Base-by-base conservation (phyloP, 2,888 invertebrate species). In the Pammene fasciana region DNA sequence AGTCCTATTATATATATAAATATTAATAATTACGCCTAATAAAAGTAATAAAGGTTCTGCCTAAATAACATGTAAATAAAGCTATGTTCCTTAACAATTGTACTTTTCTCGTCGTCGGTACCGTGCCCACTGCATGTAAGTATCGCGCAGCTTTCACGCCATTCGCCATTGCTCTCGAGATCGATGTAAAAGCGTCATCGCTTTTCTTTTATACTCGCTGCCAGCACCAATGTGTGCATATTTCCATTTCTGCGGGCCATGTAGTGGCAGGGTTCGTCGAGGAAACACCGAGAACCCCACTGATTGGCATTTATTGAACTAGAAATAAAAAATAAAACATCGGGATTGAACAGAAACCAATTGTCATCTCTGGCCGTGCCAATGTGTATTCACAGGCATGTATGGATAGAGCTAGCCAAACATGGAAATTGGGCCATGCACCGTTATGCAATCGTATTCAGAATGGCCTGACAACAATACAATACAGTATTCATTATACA, bases 221-320 rank as follows among this genome's bases (percentile, higher is more conserved):
- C 38, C 45, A 60, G 52, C 50, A 41, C 43, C 65, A 50, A 65
- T 59, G 59, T 65, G 55, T 54, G 60, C 60, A 65, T 65, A 70
- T 70, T 52, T 65, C 54, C 46, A 57, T 68, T 50, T 59, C 52
- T 45, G 38, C 48, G 48, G 45, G n/a, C 18, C 55, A 26, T 48
- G 59, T 55, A 65, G 34, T 18, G 11, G 18, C 4, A 59, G 16
- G 48, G 61, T 50, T 64, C 34, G 62, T 43, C 56, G 64, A 59
- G 46, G 50, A 57, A 68, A 56, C 56, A 62, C 50, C 50, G 59
- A 48, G 26, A 7, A n/a, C 52, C 62, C 38, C 57, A 50, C 45
- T 68, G 68, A 68, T 65, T 68, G 68, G 64, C 68, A 70, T 70
- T 54, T 70, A 65, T 59, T 65, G 59, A 55, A 65, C 70, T 60